phyloP scores from a whole-genome alignment of 2,888 invertebrate species.

The Corbicula japonica region DNA sequence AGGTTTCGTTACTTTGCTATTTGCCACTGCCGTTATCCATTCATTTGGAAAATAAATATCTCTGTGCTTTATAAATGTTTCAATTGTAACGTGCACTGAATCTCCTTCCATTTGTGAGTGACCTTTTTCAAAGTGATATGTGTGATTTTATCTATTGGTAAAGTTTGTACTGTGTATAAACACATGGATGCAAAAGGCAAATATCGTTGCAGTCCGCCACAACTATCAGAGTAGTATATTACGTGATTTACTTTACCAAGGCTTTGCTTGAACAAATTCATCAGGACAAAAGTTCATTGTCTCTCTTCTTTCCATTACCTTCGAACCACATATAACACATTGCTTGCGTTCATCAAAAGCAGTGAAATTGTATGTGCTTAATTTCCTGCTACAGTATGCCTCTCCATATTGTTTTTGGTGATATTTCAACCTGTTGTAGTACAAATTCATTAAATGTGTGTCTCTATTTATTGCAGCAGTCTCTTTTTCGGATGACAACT shows the following conservation, averaged over 20 bases:
- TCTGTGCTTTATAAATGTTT: background rate
- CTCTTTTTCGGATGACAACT: too few relatives aligned
- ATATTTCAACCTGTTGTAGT: too few relatives aligned
- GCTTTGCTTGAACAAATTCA: background rate
- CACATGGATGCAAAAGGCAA: constrained; percentile 2
- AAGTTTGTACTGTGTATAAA: background rate
- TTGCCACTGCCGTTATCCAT: too few relatives aligned
- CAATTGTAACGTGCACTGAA: background rate
- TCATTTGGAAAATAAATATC: background rate
- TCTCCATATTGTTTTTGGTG: too few relatives aligned
- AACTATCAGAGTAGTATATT: constrained; percentile 15
- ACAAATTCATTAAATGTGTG: too few relatives aligned
- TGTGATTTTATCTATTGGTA: background rate
- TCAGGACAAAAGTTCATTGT: background rate
- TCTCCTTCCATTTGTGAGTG: constrained; percentile 15
- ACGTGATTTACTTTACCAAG: background rate
- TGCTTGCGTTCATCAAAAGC: too few relatives aligned
- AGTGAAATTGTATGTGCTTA: too few relatives aligned
- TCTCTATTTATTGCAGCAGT: too few relatives aligned
- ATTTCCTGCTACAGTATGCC: too few relatives aligned
- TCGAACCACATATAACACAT: constrained; percentile 15
- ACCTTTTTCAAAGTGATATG: background rate
- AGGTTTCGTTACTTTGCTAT: too few relatives aligned
- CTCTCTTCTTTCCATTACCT: background rate
- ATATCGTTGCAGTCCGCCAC: constrained; percentile 4